Evolutionary conservation across 2,113 vertebrate genomes (phyloP), one percentile per base, ranked within the genome.

Genomic region (Neofelis nebulosa): DNA sequence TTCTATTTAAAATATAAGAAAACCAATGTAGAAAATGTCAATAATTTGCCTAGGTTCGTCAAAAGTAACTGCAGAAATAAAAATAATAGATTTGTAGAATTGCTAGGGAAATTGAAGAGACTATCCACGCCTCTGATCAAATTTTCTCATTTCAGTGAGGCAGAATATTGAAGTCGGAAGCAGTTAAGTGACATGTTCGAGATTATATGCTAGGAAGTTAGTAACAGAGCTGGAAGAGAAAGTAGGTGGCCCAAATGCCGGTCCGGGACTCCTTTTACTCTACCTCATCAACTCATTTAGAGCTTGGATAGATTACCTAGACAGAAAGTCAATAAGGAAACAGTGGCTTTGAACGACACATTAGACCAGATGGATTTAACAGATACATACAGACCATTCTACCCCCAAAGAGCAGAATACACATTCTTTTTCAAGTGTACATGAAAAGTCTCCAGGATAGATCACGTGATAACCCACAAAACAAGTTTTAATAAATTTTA

Each of bases 11-110:
- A 91, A 91, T 73, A 86, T 92, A 55, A 79, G 65, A 76, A 93
- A 93, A 91, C 5, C 15, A 85, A 96, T 18, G 55, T 83, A 97
- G 19, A 88, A 63, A 96, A 65, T 50, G 52, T 94, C 41, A 84
- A 81, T 65, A 65, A 90, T 92, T 90, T 95, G 48, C 41, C 57
- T 82, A 68, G 36, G 15, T 85, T 95, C 16, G 48, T 36, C 36
- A 93, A 91, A 29, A n/a, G 50, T 33, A 38, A 83, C 33, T 73
- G 25, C 38, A 92, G 55, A 94, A 91, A 84, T 94, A 65, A 87
- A 89, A 79, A 68, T 69, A 85, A 79, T 23, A 71, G 71, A 50
- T n/a, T 38, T 38, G 4, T 38, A 84, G 63, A 90, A 52, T 2
- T 74, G 2, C 19, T 61, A 61, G 50, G 79, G 69, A 88, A 71